Conservation (phyloP, 2,797 vertebrate genomes). For the Gila robusta region DNA sequence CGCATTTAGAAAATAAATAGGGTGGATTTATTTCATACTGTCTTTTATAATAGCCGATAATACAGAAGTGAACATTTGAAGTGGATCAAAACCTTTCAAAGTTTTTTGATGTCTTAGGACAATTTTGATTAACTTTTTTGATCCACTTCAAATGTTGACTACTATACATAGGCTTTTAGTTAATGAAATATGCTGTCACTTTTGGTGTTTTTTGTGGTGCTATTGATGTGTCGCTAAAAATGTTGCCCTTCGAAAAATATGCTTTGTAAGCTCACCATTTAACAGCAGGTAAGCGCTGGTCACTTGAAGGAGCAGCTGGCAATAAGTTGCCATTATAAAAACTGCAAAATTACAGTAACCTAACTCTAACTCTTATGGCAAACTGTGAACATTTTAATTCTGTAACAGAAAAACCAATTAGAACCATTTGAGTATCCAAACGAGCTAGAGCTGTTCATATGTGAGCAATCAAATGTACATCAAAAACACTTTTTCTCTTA, state of each 20-base stretch:
- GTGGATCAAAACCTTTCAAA: too few species aligned
- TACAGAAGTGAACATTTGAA: too few species aligned
- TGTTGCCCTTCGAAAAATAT: neutral
- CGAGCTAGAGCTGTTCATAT: neutral
- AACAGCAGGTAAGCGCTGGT: neutral
- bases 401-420: neutral
- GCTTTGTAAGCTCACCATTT: neutral
- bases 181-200: neutral
- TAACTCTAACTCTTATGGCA: neutral
- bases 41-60: too few species aligned
- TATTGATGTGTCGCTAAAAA: neutral
- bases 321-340: neutral
- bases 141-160: too few species aligned
- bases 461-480: neutral
- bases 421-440: neutral
- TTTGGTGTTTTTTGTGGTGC: neutral
- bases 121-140: too few species aligned
- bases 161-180: neutral
- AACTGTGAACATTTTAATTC: neutral
- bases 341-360: neutral
- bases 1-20: neutral
- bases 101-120: too few species aligned
- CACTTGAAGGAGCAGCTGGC: neutral
- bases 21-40: neutral
- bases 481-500: neutral